Percentiles rank a stretch among this genome's conserved stretches.
These are phyloP conservation scores for Tortricodes alternella DNA, from an alignment of 2,888 invertebrate species.

Conservation along the genomic window DNA sequence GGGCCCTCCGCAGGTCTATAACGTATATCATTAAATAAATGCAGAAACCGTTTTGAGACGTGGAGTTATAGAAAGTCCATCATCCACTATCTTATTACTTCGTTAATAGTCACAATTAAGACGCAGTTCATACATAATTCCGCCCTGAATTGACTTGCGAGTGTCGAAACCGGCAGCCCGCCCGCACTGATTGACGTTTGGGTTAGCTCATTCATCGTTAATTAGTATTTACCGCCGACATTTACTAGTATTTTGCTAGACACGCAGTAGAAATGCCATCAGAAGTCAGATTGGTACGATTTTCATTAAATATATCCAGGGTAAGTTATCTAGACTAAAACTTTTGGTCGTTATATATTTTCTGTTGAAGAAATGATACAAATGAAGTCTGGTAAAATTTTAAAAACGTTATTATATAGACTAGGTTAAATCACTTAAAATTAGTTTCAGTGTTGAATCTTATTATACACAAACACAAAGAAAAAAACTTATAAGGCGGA, in stretches of 20 bases:
- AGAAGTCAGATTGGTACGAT: not conserved
- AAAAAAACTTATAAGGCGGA: too few species aligned
- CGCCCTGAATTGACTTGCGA: slow-evolving; percentile 21
- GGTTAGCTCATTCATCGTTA: slow-evolving; percentile 29
- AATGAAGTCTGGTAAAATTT: too few species aligned
- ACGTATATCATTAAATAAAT: slow-evolving; percentile 5
- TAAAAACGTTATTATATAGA: too few species aligned
- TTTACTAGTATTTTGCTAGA: slow-evolving; percentile 11
- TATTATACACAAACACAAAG: too few species aligned
- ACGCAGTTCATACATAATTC: slow-evolving; percentile 3
- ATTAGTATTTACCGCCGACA: slow-evolving; percentile 30
- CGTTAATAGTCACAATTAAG: not conserved
- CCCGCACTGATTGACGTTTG: slow-evolving; percentile 27
- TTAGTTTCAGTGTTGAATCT: too few species aligned
- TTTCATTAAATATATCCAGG: not conserved
- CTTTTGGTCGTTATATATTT: too few species aligned
- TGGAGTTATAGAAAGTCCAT: too few species aligned
- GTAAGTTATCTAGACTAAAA: too few species aligned
- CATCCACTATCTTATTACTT: too few species aligned
- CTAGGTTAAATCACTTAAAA: too few species aligned
- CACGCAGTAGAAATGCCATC: not conserved
- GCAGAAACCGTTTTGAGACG: too few species aligned
- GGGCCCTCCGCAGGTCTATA: slow-evolving; percentile 3
- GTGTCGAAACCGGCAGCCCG: slow-evolving; percentile 17
- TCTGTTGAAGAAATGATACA: too few species aligned